Evolutionary conservation across 1,140 invertebrate genomes (phyloP).

Genomic region (Hylaeus anthracinus): DNA sequence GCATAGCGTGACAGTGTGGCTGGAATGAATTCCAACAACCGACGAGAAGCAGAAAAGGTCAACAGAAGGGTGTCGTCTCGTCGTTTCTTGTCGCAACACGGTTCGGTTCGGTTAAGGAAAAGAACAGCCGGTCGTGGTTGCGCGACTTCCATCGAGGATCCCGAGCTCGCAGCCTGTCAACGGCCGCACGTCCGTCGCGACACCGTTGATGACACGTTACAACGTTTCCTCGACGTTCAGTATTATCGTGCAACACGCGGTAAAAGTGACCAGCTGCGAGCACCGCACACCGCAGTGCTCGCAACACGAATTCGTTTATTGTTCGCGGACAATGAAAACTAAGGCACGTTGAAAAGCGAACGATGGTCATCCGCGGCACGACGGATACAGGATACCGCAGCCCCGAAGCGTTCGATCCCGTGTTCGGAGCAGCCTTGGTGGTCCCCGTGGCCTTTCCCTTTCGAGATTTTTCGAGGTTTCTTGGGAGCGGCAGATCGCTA

Average conservation of each 20-base stretch:
- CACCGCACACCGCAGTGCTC: not conserved
- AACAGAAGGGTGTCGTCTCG: not conserved
- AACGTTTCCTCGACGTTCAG: constrained; percentile 3
- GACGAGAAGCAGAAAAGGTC: too few species aligned
- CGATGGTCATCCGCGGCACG: too few species aligned
- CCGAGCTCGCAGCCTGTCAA: constrained; percentile 5
- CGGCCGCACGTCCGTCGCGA: not conserved
- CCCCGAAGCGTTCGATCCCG: too few species aligned
- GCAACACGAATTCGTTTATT: not conserved
- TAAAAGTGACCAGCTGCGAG: constrained; percentile 7
- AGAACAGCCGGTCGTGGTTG: not conserved
- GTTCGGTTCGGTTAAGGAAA: not conserved
- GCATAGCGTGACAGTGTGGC: too few species aligned
- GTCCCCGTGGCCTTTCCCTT: not conserved
- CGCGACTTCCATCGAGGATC: not conserved
- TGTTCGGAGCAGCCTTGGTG: not conserved
- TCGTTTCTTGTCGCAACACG: not conserved
- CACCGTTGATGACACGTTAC: constrained; percentile 53
- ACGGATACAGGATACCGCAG: too few species aligned
- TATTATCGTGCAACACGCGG: constrained; percentile 24
- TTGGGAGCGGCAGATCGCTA: constrained; percentile 48
- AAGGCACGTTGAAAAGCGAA: not conserved
- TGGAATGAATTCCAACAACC: too few species aligned
- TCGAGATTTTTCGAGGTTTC: constrained; percentile 1
- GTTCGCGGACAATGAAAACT: not conserved